Evolutionary conservation across 2,888 invertebrate species (phyloP), one percentile per base, ranked within the genome.

Genomic region (Stenodema calcarata): DNA sequence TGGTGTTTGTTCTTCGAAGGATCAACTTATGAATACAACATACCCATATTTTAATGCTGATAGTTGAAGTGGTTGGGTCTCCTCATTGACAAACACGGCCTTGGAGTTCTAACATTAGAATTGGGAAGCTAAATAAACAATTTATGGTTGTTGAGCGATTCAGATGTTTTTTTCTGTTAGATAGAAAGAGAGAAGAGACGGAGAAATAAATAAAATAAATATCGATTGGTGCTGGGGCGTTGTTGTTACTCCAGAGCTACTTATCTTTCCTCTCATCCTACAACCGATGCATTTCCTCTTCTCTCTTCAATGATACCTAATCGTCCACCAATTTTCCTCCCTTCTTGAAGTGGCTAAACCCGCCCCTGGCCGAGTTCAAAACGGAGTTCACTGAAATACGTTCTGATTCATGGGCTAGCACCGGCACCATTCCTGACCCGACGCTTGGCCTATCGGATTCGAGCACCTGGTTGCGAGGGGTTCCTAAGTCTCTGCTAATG

Each of bases 401-500:
- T 78, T 44, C 23, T 78, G 78, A 78, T 78, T 78, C 78, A 44
- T 78, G 78, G 78, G 23, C 44, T 35, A 41, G 35, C 23, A 27
- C 62, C 62, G 23, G 23, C 23, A 44, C 27, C 78, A 78, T 14
- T 42, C 73, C 44, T 78, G 27, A 9, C 18, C 78, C 78, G 4
- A 23, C n/a, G 44, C 18, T 62, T 12, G 62, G 62, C 18, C 78
- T 78, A 42, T 42, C 44, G 78, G 44, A 78, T n/a, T 44, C 47
- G 44, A 44, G 44, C 47, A 78, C 78, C 75, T 76, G 75, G 75
- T 76, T 76, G 18, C 41, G 41, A 44, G 44, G 62, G 78, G 42
- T 76, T 78, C 78, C 80, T 62, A 69, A 82, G 82, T 82, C 82
- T 41, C 62, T 12, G 82, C 82, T 82, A 82, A 82, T 82, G 82